Evolutionary conservation across 1,140 invertebrate genomes (phyloP), one percentile per base, ranked within the genome.

Genomic region (Kradibia gibbosae): DNA sequence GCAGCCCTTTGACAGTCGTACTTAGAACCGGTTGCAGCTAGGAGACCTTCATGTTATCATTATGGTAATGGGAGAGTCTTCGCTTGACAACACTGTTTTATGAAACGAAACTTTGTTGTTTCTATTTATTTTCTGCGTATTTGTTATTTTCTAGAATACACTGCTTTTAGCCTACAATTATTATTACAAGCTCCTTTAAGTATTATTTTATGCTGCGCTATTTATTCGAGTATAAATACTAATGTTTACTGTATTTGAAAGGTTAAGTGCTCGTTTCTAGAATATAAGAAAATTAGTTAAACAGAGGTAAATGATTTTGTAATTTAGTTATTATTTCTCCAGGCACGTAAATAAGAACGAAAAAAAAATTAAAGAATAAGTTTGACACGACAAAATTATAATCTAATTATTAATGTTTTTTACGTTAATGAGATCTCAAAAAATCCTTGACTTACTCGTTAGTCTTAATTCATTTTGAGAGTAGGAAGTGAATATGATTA

Each of bases 21-120:
- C 42, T 71, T 48, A 57, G 60, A 78, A 78, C 77, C 77, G 77
- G 77, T 78, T 71, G 34, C 7, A 45, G 60, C 22, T 50, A 57
- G 45, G 42, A 48, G 17, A 34, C 48, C 15, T 42, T 78, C 45
- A 25, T 65, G 48, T 78, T 78, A 78, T 78, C 77, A 67, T 78
- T 78, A 78, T 78, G 77, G 28, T 78, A 78, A 78, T 78, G 65
- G 48, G 34, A 50, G 42, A 71, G n/a, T 45, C n/a, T n/a, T 39
- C 20, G 39, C n/a, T 48, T 42, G 65, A 70, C 62, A 34, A 53
- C 50, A 53, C 50, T 36, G 20, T 22, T 53, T 48, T 71, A 39
- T 65, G 15, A 45, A 75, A 45, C 34, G 42, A 39, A 57, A 65
- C 39, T 45, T 45, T 25, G 15, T 34, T 3, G 31, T 42, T 60